Evolutionary conservation across 2,797 vertebrate species (phyloP), one percentile per base, ranked within the genome.

Genomic region (Sandelia bainsii): DNA sequence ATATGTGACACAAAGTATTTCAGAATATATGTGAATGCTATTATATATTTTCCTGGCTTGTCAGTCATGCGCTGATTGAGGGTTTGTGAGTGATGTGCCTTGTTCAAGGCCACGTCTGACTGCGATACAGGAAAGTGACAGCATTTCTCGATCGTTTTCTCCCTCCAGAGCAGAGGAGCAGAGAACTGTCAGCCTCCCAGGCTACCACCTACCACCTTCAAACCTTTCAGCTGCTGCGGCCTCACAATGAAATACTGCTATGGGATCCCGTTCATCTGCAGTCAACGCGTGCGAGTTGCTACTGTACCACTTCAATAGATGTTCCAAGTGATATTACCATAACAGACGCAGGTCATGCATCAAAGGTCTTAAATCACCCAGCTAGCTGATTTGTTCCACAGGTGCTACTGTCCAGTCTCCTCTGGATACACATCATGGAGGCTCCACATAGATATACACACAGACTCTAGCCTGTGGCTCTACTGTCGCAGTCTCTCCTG

Each of bases 311-410:
- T 84, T 88, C 83, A 77, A 87, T 86, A 59, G 70, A 82, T 22
- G 62, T 73, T 80, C 68, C 76, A 62, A 81, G 76, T 87, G 62
- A 86, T 89, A 93, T 91, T 85, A 54, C 78, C 85, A 90, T 88
- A 92, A 81, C 92, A 93, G 90, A 93, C 91, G 91, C 81, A 79
- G 82, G 82, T 90, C 87, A 86, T 92, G 90, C 91, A 92, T 93
- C 93, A 92, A 75, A 81, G 83, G 81, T 83, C 87, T 71, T 62
- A 72, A 91, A 87, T 89, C 92, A 87, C 90, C 90, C 84, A 54
- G 83, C 71, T 72, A 27, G 82, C 57, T 93, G 85, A 93, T 93
- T 5, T 65, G 34, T 93, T 92, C 85, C 68, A 50, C 92, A 93
- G 90, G 85, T 79, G 85, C 80, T 74, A 54, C 67, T 45, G 74